Conservation (phyloP, 2,888 invertebrate genomes). For the Lordiphosa andalusiaca region DNA sequence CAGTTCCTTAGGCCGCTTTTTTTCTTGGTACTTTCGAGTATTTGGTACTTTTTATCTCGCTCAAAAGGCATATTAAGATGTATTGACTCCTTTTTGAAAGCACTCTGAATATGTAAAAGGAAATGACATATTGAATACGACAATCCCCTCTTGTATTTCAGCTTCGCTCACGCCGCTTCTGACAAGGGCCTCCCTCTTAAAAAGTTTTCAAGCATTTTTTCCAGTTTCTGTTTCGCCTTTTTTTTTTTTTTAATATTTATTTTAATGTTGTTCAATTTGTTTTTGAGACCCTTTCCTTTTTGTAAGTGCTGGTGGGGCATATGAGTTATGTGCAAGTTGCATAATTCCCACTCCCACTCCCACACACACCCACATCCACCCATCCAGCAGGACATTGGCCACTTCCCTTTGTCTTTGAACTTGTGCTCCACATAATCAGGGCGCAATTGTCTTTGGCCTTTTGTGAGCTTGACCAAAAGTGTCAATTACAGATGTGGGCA, state of each 20-base stretch:
- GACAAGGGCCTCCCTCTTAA: conserved; percentile 21
- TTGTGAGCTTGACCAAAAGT: conserved; percentile 38
- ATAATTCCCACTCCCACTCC: conserved; percentile 38
- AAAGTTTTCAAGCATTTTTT: conserved; percentile 14
- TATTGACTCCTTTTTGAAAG: too few species aligned
- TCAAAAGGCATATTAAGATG: too few species aligned
- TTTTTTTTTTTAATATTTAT: conserved; percentile 34
- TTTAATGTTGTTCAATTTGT: conserved; percentile 62
- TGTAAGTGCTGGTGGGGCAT: not conserved
- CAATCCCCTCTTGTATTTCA: not conserved
- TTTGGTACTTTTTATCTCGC: too few species aligned
- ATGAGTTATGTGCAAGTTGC: conserved; percentile 51
- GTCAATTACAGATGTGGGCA: conserved; percentile 54
- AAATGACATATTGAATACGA: too few species aligned
- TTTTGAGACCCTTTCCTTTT: conserved; percentile 24
- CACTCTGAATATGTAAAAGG: too few species aligned
- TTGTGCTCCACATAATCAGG: conserved; percentile 43
- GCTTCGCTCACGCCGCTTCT: not conserved
- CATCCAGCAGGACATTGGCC: not conserved
- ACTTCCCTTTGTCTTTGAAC: conserved; percentile 28
- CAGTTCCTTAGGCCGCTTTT: too few species aligned
- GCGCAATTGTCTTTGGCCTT: conserved; percentile 58
- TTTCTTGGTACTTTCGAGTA: too few species aligned
- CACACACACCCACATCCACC: too few species aligned
- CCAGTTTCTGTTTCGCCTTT: conserved; percentile 12